Evolutionary conservation across 2,113 vertebrate species (phyloP).

Genomic region (Engraulis encrasicolus): DNA sequence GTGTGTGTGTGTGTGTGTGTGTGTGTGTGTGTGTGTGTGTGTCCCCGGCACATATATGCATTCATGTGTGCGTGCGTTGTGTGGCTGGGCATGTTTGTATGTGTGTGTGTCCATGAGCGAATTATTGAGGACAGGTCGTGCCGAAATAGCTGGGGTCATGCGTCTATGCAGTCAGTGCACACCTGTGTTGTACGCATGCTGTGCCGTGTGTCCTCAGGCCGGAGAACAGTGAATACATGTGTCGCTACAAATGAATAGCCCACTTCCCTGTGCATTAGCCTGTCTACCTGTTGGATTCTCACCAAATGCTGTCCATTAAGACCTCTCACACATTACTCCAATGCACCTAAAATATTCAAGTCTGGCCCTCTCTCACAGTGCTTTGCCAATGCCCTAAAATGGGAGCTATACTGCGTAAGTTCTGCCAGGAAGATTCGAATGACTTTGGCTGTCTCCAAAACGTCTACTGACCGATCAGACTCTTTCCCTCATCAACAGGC

Average conservation of each 20-base stretch:
- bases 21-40: constrained; percentile 26
- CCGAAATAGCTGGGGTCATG: neutral
- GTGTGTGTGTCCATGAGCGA: neutral
- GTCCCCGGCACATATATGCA: too few species aligned
- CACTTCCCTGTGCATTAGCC: neutral
- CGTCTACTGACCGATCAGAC: too few species aligned
- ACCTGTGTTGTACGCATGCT: neutral
- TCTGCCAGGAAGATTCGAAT: too few species aligned
- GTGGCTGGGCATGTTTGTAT: constrained; percentile 10
- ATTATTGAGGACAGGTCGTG: neutral
- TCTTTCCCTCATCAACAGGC: too few species aligned
- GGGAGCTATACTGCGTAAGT: too few species aligned
- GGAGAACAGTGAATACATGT: neutral
- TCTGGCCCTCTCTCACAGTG: too few species aligned
- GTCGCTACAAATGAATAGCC: neutral
- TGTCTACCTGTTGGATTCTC: neutral
- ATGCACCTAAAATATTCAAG: neutral
- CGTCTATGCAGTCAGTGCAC: neutral
- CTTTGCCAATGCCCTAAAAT: too few species aligned
- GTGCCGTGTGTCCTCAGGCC: neutral
- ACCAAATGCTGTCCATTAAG: neutral
- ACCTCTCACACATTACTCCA: too few species aligned
- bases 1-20: neutral
- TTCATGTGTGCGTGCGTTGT: constrained; percentile 18
- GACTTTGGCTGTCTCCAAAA: too few species aligned